Evolutionary conservation across 2,113 vertebrate species (phyloP).

Genomic region (Cavia porcellus): DNA sequence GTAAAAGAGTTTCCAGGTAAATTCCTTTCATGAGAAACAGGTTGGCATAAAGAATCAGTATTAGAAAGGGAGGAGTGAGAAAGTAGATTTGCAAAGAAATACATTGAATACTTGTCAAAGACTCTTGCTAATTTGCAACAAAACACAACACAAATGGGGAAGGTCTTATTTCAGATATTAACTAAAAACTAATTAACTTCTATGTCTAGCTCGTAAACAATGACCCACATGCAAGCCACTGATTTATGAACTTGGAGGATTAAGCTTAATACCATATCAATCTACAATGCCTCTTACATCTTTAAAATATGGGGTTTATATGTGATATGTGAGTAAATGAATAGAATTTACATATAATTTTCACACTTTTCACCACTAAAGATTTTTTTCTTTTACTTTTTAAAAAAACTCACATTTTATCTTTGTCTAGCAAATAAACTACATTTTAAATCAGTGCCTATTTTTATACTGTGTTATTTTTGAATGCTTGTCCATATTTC

Average conservation of each 20-base stretch:
- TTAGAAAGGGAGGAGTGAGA: neutral
- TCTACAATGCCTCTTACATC: neutral
- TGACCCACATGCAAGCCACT: neutral
- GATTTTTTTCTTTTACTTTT: conserved; percentile 8
- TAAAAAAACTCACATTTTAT: neutral
- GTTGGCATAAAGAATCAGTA: conserved; percentile 30
- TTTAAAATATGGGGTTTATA: neutral
- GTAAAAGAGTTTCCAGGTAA: neutral
- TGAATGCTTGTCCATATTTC: conserved; percentile 20
- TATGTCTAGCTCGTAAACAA: conserved; percentile 66
- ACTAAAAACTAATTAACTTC: conserved; percentile 75
- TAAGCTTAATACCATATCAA: neutral
- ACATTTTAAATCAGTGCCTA: conserved; percentile 55
- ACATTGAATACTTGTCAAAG: conserved; percentile 55
- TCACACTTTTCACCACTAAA: neutral
- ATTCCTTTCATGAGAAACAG: neutral
- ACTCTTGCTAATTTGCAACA: conserved; percentile 58
- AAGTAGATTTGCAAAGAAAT: conserved; percentile 15
- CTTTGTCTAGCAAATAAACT: conserved; percentile 41
- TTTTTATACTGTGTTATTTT: conserved; percentile 55
- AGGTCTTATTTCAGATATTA: conserved; percentile 64
- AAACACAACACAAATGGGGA: conserved; percentile 35
- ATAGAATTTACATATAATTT: neutral
- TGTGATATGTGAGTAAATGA: neutral
- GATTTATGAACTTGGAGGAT: conserved; percentile 30